Percentiles rank a stretch among this genome's conserved stretches.
Evolutionary conservation across 2,888 invertebrate species (phyloP).

Genomic region (Scaptodrosophila latifasciaeformis): DNA sequence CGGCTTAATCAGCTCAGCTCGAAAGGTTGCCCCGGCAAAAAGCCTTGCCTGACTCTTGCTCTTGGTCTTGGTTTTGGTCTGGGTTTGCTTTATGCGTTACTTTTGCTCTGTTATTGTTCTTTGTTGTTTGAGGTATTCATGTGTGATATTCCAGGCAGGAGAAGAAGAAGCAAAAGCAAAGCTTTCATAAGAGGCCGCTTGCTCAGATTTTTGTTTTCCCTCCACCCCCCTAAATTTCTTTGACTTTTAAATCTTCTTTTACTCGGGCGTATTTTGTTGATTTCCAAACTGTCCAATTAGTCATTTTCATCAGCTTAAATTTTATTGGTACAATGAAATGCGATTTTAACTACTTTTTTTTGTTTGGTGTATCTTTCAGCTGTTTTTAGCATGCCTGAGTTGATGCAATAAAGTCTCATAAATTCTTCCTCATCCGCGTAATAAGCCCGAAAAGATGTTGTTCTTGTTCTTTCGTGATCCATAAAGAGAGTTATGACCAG

Average conservation of each 20-base stretch:
- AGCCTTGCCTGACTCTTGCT: constrained; percentile 20
- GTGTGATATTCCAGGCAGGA: constrained; percentile 45
- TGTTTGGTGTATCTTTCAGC: constrained; percentile 16
- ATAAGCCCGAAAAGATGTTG: too few species aligned
- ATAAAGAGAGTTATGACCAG: too few species aligned
- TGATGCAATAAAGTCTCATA: too few species aligned
- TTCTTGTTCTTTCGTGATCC: too few species aligned
- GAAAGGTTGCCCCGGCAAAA: constrained; percentile 44
- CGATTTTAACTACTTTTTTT: constrained; percentile 44
- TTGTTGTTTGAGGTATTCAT: constrained; percentile 49
- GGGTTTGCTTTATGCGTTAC: not conserved
- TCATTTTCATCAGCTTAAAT: constrained; percentile 53
- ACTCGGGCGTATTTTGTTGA: constrained; percentile 42
- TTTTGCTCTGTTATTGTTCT: constrained; percentile 18
- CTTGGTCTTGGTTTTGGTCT: constrained; percentile 17
- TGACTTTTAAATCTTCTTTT: not conserved
- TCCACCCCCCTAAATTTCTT: constrained; percentile 16
- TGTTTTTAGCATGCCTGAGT: not conserved
- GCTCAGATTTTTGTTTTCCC: not conserved
- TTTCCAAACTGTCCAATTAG: constrained; percentile 61
- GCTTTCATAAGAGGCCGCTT: too few species aligned
- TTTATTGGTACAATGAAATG: constrained; percentile 44
- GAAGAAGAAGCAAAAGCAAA: too few species aligned
- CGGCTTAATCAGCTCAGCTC: constrained; percentile 59
- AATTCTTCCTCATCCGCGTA: too few species aligned